Conservation (phyloP, 2,113 vertebrate genomes). For the western clawed frog (Xenopus tropicalis) region UCB_Xtro_10.0 CM004446.2:137488501-137489000, state of each 20-base stretch:
- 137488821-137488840: slow-evolving; percentile 46
- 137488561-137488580: too few species aligned
- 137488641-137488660: too few species aligned
- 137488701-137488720: too few species aligned
- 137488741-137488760: not conserved
- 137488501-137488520: too few species aligned
- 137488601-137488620: too few species aligned
- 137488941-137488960: slow-evolving; percentile 61
- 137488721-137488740: too few species aligned
- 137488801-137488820: slow-evolving; percentile 11
- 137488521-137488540: too few species aligned
- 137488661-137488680: too few species aligned
- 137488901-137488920: slow-evolving; percentile 48
- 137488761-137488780: not conserved
- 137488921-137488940: slow-evolving; percentile 50
- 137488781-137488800: not conserved
- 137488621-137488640: too few species aligned
- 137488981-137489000: slow-evolving; percentile 48
- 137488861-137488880: slow-evolving; percentile 7
- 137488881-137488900: slow-evolving; percentile 25
- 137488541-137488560: too few species aligned
- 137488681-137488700: too few species aligned
- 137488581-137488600: too few species aligned
- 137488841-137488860: slow-evolving; percentile 42
- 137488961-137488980: slow-evolving; percentile 62